Evolutionary conservation across 2,797 vertebrate species (phyloP), one percentile per base, ranked within the genome.

Genomic region (Scyliorhinus canicula): DNA sequence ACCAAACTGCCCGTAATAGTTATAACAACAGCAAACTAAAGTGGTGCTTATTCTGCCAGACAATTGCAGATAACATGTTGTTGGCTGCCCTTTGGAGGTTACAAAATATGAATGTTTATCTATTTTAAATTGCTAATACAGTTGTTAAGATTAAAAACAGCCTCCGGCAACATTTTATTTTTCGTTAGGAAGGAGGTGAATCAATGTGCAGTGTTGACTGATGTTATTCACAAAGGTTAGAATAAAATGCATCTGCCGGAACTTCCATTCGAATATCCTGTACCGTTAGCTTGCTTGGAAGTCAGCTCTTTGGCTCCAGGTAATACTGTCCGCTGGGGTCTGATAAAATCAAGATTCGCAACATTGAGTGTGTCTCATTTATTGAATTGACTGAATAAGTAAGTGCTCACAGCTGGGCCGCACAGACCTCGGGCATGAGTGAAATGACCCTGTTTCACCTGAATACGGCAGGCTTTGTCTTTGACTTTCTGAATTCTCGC

Each of bases 21-120:
- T n/a, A n/a, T n/a, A n/a, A 40, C 31, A 12, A 47, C 9, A 60
- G 35, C 26, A 90, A 90, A n/a, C 26, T 31, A 50, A 35, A 31
- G 19, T 50, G 24, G 3, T n/a, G 57, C 44, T 60, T 26, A 91
- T 69, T 71, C 44, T 31, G 91, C 40, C 44, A 6, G 44, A 26
- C 65, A 93, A 44, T 50, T 47, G 7, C 35, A 47, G 44, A 16
- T 14, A n/a, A 52, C 16, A 50, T 71, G 55, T 74, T 52, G 35
- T 74, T 94, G 93, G 93, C 93, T 94, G 60, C 74, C 16, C 67
- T 94, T 94, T 74, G 50, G 47, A 94, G 47, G 71, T 93, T 50
- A 31, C 40, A 2, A 19, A 16, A 94, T 44, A n/a, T 5, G 47
- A 71, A 69, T 63, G 26, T 93, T 93, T 50, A 69, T 11, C 44